Evolutionary conservation across 2,113 vertebrate genomes (phyloP).

Genomic region (Pterophyllum scalare): DNA sequence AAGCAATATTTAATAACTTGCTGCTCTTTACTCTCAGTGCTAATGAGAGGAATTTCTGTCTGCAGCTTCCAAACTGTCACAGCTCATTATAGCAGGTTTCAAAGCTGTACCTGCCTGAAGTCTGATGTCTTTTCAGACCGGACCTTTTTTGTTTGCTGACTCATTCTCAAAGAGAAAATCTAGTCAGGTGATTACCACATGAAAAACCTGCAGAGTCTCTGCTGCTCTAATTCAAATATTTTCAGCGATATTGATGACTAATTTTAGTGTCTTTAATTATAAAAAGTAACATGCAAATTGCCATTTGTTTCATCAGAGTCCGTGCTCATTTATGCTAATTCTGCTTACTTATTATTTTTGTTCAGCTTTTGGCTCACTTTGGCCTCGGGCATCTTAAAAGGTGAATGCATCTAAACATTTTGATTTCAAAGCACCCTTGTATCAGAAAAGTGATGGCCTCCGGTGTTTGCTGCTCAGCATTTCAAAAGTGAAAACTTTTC

Average conservation of each 20-base stretch:
- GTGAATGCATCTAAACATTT: not conserved
- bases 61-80: not conserved
- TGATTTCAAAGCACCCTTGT: not conserved
- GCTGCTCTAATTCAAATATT: not conserved
- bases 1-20: constrained; percentile 34
- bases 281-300: not conserved
- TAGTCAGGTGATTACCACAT: not conserved
- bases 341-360: not conserved
- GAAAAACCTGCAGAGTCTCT: not conserved
- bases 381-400: not conserved
- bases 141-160: constrained; percentile 18
- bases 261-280: not conserved
- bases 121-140: constrained; percentile 34
- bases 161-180: not conserved
- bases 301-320: not conserved
- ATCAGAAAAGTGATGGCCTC: not conserved
- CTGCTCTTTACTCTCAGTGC: constrained; percentile 30
- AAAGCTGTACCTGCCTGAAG: constrained; percentile 19
- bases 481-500: not conserved
- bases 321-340: not conserved
- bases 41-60: constrained; percentile 41
- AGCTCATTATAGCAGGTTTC: constrained; percentile 44
- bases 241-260: not conserved
- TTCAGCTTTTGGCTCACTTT: not conserved
- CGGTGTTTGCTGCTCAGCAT: not conserved